phyloP scores from a whole-genome alignment of 2,888 invertebrate genomes.

The Spodoptera exigua region DNA sequence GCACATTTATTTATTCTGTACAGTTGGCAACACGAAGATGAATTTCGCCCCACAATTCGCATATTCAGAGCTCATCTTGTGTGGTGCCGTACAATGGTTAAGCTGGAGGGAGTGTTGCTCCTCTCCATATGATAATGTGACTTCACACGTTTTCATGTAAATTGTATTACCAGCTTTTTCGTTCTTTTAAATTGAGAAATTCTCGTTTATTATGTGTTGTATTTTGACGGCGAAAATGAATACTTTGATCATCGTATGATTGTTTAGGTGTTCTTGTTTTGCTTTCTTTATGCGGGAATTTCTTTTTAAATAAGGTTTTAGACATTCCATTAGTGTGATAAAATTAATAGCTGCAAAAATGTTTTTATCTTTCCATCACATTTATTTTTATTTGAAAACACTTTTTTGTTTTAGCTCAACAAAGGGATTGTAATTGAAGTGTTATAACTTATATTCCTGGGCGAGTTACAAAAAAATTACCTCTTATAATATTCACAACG shows the following conservation, averaged over 20 bases:
- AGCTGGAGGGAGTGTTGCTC: constrained; percentile 34
- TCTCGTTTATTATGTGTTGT: constrained; percentile 31
- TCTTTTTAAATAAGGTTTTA: not conserved
- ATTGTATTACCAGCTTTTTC: constrained; percentile 48
- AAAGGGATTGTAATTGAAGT: too few species aligned
- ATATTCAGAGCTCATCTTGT: constrained; percentile 47
- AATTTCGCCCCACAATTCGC: constrained; percentile 46
- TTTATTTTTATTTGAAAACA: too few species aligned
- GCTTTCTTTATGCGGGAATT: not conserved
- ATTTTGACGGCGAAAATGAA: constrained; percentile 26
- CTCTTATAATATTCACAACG: too few species aligned
- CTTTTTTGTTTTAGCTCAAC: too few species aligned
- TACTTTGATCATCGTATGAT: constrained; percentile 26
- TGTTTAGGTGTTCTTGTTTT: constrained; percentile 5
- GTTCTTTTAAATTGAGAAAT: constrained; percentile 43
- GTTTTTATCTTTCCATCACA: too few species aligned
- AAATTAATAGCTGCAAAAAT: too few species aligned
- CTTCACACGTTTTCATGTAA: constrained; percentile 38
- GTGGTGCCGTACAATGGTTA: constrained; percentile 43
- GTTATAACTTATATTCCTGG: too few species aligned
- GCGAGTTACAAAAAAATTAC: too few species aligned
- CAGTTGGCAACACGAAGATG: constrained; percentile 36
- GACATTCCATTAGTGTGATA: too few species aligned
- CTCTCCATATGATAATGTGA: constrained; percentile 48
- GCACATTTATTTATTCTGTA: constrained; percentile 15